Evolutionary conservation across 2,888 invertebrate species (phyloP), one percentile per base, ranked within the genome.

Genomic region (Stomorhina lunata): DNA sequence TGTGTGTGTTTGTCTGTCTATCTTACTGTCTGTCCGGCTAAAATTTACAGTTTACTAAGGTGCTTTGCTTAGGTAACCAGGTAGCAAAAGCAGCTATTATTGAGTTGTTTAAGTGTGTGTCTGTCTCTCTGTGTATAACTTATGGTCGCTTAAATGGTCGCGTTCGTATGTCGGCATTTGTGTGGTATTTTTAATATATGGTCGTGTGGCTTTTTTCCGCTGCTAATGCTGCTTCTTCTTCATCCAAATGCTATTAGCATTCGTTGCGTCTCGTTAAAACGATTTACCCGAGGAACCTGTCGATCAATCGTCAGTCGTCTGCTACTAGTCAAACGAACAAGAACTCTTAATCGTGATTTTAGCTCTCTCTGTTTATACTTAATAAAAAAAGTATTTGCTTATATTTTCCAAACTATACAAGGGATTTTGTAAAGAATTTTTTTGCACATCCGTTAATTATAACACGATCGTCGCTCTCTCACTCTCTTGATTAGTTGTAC

Each of bases 231-330:
- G n/a, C n/a, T n/a, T n/a, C n/a, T n/a, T n/a, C n/a, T n/a, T n/a
- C n/a, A n/a, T n/a, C n/a, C n/a, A n/a, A n/a, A n/a, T n/a, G n/a
- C n/a, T n/a, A n/a, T n/a, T 75, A 43, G 27, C 43, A 50, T 69
- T 80, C 84, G 71, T 76, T 83, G 80, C 81, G 80, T 80, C 89
- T 86, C 88, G 86, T 86, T 86, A 86, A 86, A 85, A 87, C 88
- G 85, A 89, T 88, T 87, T 89, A 88, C 85, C 86, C 86, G 84
- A 86, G 86, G 85, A 89, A 89, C 89, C 88, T 89, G 89, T 90
- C 89, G 90, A 89, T 90, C 90, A 89, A 86, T 86, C 87, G 88
- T 88, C 89, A 89, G 87, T 89, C 88, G 87, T 88, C 87, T 86
- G 86, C 87, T 86, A 86, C 86, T 86, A 87, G 87, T 87, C 88